Evolutionary conservation across 2,113 vertebrate species (phyloP).

Genomic region (Nicator chloris): DNA sequence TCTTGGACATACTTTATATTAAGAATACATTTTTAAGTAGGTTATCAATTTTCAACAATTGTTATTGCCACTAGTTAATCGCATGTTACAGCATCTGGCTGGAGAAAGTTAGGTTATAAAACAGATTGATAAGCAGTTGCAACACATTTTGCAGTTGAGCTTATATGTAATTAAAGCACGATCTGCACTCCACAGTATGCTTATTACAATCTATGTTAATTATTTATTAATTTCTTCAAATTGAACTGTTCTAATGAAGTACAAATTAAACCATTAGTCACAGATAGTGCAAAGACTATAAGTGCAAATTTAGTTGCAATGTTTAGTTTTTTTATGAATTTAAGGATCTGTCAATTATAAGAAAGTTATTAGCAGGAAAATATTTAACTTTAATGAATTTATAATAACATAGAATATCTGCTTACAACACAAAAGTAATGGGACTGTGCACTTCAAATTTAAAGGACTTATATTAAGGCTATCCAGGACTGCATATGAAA

Average conservation of each 20-base stretch:
- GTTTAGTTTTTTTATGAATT: not conserved
- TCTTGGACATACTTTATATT: not conserved
- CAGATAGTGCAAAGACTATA: not conserved
- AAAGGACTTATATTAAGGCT: not conserved
- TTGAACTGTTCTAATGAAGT: not conserved
- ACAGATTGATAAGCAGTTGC: conserved; percentile 12
- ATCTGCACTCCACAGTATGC: not conserved
- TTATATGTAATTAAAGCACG: conserved; percentile 39
- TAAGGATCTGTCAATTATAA: not conserved
- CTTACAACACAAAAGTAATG: not conserved
- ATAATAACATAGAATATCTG: not conserved
- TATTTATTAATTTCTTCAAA: conserved; percentile 33
- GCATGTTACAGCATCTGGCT: not conserved
- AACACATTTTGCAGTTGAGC: not conserved
- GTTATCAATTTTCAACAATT: not conserved
- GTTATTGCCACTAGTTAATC: not conserved
- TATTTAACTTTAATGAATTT: not conserved
- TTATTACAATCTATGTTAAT: conserved; percentile 29
- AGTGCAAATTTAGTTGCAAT: not conserved
- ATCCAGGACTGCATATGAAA: not conserved
- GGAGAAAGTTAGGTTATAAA: not conserved
- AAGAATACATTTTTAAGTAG: not conserved
- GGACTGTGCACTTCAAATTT: not conserved
- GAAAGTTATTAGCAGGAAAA: not conserved
- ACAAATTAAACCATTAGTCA: conserved; percentile 13